phyloP scores from a whole-genome alignment of 2,113 vertebrate genomes.

The Meles meles region DNA sequence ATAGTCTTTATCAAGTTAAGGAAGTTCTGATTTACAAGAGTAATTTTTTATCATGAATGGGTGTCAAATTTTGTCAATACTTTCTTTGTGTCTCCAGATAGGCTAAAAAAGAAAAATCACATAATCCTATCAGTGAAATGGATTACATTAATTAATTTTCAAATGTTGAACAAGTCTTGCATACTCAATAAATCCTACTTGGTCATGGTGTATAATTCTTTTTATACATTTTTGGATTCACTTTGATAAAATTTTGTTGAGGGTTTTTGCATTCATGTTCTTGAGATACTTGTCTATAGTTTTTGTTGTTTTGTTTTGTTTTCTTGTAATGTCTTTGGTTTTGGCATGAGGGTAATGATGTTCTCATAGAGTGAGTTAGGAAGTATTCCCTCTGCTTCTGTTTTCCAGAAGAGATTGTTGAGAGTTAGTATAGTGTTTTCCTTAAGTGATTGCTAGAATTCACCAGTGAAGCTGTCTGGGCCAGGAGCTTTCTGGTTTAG shows the following conservation, averaged over 20 bases:
- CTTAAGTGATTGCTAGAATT: neutral
- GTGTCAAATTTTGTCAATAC: neutral
- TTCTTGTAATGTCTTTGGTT: neutral
- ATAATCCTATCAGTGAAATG: neutral
- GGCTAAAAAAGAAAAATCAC: no score
- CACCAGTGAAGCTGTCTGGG: neutral
- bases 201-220: neutral
- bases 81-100: neutral
- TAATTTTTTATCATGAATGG: neutral
- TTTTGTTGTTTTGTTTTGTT: neutral
- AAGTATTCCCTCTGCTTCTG: neutral
- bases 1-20: neutral
- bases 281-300: neutral
- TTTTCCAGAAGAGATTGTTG: neutral
- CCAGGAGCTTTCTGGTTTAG: neutral
- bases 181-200: neutral
- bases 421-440: neutral
- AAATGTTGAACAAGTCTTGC: neutral
- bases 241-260: neutral
- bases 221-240: neutral
- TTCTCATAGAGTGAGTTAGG: neutral
- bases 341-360: neutral
- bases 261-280: neutral
- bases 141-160: neutral
- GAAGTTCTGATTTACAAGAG: neutral